Evolutionary conservation across 2,797 vertebrate genomes (phyloP).

Genomic region (Falco columbarius): DNA sequence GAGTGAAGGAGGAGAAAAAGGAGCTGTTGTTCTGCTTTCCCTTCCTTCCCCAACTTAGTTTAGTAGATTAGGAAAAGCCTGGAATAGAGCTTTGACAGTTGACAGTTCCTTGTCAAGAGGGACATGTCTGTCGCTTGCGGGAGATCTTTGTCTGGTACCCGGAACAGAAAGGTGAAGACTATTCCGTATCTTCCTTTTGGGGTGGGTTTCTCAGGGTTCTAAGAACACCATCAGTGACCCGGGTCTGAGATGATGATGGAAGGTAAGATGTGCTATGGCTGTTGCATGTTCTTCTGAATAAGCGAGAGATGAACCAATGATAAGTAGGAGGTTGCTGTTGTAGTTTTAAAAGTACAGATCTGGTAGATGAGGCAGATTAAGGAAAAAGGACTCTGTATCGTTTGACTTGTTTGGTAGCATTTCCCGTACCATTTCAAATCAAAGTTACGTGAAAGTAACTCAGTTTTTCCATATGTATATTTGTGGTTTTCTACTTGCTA

Average conservation of each 20-base stretch:
- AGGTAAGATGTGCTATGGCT: neutral
- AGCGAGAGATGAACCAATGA: neutral
- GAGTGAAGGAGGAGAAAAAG: neutral
- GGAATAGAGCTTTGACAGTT: neutral
- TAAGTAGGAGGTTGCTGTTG: neutral
- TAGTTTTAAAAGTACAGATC: neutral
- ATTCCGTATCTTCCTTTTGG: neutral
- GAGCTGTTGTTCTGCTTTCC: neutral
- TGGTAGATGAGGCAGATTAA: neutral
- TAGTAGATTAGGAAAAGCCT: neutral
- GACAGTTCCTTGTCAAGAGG: neutral
- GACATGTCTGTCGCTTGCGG: accelerated
- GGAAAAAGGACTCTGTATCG: neutral
- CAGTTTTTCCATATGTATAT: neutral
- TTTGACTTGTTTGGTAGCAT: neutral
- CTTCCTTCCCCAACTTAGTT: neutral
- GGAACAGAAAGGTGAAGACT: neutral
- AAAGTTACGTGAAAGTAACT: neutral
- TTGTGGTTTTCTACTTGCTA: neutral
- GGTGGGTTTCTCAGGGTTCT: neutral
- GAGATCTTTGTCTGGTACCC: neutral
- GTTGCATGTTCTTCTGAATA: neutral
- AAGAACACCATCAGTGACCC: neutral
- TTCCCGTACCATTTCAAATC: neutral
- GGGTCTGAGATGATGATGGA: neutral